Conservation (phyloP, 2,797 vertebrate species). For the Amblyopsis hoosieri region DNA sequence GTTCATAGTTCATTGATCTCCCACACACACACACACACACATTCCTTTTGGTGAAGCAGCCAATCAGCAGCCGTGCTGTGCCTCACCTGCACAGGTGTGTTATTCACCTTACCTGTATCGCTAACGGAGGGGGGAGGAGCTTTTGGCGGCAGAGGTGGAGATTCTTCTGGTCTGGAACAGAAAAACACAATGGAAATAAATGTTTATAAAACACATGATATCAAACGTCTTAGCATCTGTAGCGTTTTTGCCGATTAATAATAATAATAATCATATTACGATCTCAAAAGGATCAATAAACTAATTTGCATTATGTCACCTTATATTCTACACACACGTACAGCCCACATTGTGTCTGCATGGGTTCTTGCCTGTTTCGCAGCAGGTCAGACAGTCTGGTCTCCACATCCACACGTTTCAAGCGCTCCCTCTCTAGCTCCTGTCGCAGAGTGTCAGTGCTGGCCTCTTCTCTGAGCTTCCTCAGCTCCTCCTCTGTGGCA, state of each 20-base stretch:
- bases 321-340: background rate
- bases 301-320: background rate
- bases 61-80: background rate
- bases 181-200: background rate
- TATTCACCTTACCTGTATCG: slow-evolving; percentile 75
- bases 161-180: slow-evolving; percentile 80
- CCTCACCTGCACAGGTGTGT: background rate
- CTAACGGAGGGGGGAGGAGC: slow-evolving; percentile 65
- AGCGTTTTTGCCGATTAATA: no score
- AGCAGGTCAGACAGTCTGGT: slow-evolving; percentile 86
- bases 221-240: no score
- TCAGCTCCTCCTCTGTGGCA: slow-evolving; percentile 91
- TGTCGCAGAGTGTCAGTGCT: slow-evolving; percentile 85
- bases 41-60: background rate
- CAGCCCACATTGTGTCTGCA: background rate
- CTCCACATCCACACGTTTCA: slow-evolving; percentile 86
- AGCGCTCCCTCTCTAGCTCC: slow-evolving; percentile 91
- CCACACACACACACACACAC: no score
- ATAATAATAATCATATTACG: no score
- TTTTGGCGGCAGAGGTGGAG: slow-evolving; percentile 77
- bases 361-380: slow-evolving; percentile 80
- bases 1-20: no score
- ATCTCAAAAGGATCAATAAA: no score
- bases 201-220: no score
- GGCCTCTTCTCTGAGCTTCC: slow-evolving; percentile 90